A percentile compares a stretch with the other conserved stretches of the same genome.
Conservation (phyloP, 92 coral and sea anemone genomes). For the Porites rus region DNA sequence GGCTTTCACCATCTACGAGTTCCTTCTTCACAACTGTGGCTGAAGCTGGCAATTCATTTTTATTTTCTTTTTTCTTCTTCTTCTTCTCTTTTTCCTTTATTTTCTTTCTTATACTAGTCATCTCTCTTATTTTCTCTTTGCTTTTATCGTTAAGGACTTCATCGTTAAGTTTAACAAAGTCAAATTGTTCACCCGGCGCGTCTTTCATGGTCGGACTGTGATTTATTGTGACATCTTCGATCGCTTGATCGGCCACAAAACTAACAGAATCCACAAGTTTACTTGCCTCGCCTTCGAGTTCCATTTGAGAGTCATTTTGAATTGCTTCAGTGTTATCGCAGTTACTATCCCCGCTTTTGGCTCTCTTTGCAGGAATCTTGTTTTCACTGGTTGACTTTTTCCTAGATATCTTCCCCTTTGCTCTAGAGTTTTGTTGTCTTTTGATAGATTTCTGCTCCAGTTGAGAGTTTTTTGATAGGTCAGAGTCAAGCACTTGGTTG, state of each 20-base stretch:
- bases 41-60: neutral
- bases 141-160: conserved; percentile 14
- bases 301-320: neutral
- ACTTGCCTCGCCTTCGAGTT: neutral
- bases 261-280: conserved; percentile 49
- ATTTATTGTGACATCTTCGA: conserved; percentile 42
- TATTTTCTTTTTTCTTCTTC: neutral
- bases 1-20: neutral
- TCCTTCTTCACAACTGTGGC: neutral
- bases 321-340: neutral
- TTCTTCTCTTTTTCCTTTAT: conserved; percentile 20
- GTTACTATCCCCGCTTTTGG: conserved; percentile 26
- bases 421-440: neutral
- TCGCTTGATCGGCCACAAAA: conserved; percentile 73
- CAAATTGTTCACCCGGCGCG: conserved; percentile 13
- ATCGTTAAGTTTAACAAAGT: neutral
- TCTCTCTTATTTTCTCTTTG: conserved; percentile 51
- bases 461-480: neutral
- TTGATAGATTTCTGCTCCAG: neutral
- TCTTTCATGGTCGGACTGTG: conserved; percentile 48
- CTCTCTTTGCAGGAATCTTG: conserved; percentile 20
- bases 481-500: neutral
- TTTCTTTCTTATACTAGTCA: conserved; percentile 4
- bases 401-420: conserved; percentile 14
- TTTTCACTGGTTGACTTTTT: conserved; percentile 9